Evolutionary conservation across 2,113 vertebrate species (phyloP).

Genomic region (Ageneiosus marmoratus): DNA sequence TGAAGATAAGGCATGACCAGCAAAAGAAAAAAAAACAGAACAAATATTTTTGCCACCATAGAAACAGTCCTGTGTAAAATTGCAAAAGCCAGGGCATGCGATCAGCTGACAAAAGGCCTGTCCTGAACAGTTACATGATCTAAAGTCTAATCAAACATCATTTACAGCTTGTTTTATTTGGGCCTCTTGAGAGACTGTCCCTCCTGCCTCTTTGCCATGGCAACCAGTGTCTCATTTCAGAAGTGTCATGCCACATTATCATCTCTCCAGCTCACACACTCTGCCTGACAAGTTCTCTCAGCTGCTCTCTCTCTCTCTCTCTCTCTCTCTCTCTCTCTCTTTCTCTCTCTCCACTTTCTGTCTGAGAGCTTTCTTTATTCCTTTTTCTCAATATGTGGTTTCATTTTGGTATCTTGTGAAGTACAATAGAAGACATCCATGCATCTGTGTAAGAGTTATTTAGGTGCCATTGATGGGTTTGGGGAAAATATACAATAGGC

Average conservation of each 20-base stretch:
- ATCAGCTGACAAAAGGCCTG: conserved; percentile 76
- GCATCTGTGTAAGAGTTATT: background rate
- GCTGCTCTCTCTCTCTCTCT: conserved; percentile 66
- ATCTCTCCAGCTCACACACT: conserved; percentile 89
- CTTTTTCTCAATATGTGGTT: conserved; percentile 22
- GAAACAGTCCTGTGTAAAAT: conserved; percentile 54
- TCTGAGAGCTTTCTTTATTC: conserved; percentile 31
- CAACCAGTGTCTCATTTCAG: conserved; percentile 99
- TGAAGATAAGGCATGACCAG: conserved; percentile 15
- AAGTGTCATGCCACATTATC: conserved; percentile 99
- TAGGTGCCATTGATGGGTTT: background rate
- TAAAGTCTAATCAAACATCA: conserved; percentile 99
- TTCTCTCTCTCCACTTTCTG: conserved; percentile 54
- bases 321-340: conserved; percentile 23
- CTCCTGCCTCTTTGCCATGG: conserved; percentile 93
- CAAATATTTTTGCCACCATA: conserved; percentile 43
- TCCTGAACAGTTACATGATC: conserved; percentile 92
- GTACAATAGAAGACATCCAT: conserved; percentile 9
- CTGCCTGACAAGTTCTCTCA: conserved; percentile 93
- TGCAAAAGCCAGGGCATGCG: conserved; percentile 61
- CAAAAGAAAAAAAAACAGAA: background rate
- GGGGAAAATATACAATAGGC: background rate
- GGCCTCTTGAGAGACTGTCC: conserved; percentile 91
- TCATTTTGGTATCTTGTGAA: conserved; percentile 13
- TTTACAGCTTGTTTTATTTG: conserved; percentile 99